Percentiles rank a stretch among this genome's conserved stretches.
These are phyloP conservation scores for Paratrypauchen microcephalus DNA, from an alignment of 2,797 vertebrate genomes.

Conservation along the genomic window DNA sequence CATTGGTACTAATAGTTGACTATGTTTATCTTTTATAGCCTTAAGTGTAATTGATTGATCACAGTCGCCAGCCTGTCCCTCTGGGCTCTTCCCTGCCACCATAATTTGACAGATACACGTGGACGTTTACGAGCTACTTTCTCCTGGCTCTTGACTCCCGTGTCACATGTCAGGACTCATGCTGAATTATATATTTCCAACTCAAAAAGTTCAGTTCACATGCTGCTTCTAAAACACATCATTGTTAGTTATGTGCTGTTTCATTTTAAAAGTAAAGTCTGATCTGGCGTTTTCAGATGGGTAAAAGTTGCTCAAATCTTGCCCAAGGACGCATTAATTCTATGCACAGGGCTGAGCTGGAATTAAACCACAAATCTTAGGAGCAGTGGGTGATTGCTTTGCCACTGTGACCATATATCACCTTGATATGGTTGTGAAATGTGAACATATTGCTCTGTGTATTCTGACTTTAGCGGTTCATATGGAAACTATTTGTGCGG, in stretches of 20 bases:
- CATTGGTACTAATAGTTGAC: too few species aligned
- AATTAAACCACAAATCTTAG: background rate
- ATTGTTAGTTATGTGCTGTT: background rate
- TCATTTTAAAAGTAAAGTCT: background rate
- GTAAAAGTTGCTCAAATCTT: background rate
- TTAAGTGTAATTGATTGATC: conserved; percentile 21
- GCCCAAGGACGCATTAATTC: background rate
- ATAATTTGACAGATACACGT: conserved; percentile 45
- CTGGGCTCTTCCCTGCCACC: conserved; percentile 35
- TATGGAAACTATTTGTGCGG: conserved; percentile 17
- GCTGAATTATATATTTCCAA: conserved; percentile 36
- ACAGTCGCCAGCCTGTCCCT: conserved; percentile 21
- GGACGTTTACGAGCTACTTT: conserved; percentile 56
- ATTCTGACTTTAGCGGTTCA: conserved; percentile 7
- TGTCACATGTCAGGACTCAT: conserved; percentile 30
- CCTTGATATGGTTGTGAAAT: background rate
- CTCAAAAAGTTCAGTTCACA: conserved; percentile 40
- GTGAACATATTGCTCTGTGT: background rate
- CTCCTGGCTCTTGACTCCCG: conserved; percentile 24
- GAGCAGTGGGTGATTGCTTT: background rate
- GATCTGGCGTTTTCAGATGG: background rate
- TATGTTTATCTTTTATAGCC: background rate
- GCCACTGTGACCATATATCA: background rate
- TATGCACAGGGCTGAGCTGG: background rate
- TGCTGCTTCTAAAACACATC: conserved; percentile 38